Evolutionary conservation across 2,113 vertebrate genomes (phyloP).

Genomic region (Heliornis fulica): DNA sequence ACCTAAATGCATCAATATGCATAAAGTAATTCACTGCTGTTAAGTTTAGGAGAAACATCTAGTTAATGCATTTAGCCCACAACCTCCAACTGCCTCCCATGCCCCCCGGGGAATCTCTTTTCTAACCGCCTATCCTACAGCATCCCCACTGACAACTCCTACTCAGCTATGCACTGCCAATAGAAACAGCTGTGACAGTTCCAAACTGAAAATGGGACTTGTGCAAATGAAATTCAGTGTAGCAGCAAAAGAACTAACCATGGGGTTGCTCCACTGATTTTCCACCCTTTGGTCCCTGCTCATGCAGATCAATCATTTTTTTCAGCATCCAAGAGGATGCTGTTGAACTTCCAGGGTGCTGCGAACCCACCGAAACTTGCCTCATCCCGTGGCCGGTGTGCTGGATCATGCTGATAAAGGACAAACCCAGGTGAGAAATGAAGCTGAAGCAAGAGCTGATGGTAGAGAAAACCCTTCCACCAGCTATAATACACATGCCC

Average conservation of each 20-base stretch:
- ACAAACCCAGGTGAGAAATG: neutral
- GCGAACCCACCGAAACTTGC: neutral
- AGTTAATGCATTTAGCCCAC: slow-evolving; percentile 53
- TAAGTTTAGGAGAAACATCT: slow-evolving; percentile 42
- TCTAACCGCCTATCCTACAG: slow-evolving; percentile 40
- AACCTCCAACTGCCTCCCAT: slow-evolving; percentile 58
- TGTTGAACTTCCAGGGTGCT: neutral
- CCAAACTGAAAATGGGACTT: slow-evolving; percentile 57
- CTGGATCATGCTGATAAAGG: neutral
- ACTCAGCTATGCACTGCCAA: slow-evolving; percentile 64
- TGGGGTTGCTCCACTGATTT: slow-evolving; percentile 1
- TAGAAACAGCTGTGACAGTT: slow-evolving; percentile 66
- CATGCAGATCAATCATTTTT: neutral
- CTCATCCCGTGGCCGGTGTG: neutral
- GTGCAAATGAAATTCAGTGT: slow-evolving; percentile 63
- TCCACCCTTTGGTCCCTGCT: neutral
- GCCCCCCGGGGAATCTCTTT: slow-evolving; percentile 61
- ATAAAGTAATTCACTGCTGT: slow-evolving; percentile 12
- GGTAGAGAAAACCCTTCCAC: neutral
- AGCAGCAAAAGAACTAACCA: slow-evolving; percentile 18
- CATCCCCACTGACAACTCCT: slow-evolving; percentile 64
- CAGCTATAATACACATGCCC: neutral
- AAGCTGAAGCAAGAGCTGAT: neutral
- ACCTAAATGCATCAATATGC: neutral
- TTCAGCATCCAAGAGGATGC: neutral